phyloP scores from a whole-genome alignment of 2,888 invertebrate genomes.

The Tenthredo amoena region DNA sequence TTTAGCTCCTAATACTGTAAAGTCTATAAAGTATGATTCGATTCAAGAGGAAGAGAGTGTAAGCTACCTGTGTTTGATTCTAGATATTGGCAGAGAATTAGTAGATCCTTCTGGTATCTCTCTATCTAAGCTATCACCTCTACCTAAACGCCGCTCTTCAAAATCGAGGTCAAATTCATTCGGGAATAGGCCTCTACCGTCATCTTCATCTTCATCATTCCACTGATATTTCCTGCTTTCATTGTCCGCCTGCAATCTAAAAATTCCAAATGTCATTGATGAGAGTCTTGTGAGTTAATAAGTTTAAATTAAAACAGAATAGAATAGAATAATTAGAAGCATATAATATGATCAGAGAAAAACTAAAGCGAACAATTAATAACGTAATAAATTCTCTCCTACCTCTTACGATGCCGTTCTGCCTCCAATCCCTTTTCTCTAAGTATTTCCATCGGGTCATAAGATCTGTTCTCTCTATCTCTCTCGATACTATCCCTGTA shows the following conservation, averaged over 20 bases:
- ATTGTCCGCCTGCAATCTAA: constrained; percentile 64
- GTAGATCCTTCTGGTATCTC: constrained; percentile 66
- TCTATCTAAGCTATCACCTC: constrained; percentile 69
- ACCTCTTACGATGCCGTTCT: constrained; percentile 63
- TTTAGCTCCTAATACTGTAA: neutral
- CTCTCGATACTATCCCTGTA: constrained; percentile 64
- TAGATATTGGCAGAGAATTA: constrained; percentile 53
- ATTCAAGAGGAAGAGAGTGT: neutral
- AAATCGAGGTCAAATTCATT: constrained; percentile 65
- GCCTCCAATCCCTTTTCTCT: constrained; percentile 67
- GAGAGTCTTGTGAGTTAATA: neutral
- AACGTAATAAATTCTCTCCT: constrained; percentile 37
- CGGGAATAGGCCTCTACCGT: constrained; percentile 64
- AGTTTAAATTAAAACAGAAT: neutral
- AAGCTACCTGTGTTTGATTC: constrained; percentile 57
- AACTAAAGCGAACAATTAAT: neutral
- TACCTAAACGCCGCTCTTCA: constrained; percentile 65
- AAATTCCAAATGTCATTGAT: neutral
- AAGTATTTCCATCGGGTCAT: constrained; percentile 73
- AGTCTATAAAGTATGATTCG: neutral
- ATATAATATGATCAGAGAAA: constrained; percentile 8
- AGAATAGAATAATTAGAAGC: neutral
- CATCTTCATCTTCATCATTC: constrained; percentile 67
- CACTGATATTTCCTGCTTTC: constrained; percentile 64
- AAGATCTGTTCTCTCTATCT: constrained; percentile 64